Evolutionary conservation across 2,888 invertebrate genomes (phyloP).

Genomic region (Lomographa bimaculata): DNA sequence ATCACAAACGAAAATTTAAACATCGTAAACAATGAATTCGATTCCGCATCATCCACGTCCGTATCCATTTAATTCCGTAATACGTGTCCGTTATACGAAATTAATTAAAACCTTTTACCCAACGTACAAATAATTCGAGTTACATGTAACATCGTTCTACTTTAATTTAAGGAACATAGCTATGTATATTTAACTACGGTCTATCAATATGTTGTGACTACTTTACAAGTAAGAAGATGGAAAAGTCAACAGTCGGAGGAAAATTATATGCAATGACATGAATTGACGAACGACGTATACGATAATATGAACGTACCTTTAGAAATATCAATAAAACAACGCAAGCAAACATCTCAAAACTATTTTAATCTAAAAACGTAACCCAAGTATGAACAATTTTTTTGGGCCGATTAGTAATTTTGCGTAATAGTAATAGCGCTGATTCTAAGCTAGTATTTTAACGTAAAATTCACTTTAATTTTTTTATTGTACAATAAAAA

Average conservation of each 20-base stretch:
- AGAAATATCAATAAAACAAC: no score
- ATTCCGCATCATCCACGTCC: conserved; percentile 6
- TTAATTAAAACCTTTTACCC: conserved; percentile 28
- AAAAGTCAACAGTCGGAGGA: conserved; percentile 54
- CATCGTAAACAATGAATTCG: conserved; percentile 32
- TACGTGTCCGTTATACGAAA: no score
- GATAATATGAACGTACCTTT: no score
- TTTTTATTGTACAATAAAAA: no score
- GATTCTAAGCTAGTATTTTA: no score
- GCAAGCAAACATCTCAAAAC: no score
- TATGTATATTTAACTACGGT: conserved; percentile 68
- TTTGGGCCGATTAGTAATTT: no score
- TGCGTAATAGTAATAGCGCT: no score
- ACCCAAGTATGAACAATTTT: no score
- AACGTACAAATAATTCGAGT: conserved; percentile 43
- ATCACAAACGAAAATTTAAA: conserved; percentile 45
- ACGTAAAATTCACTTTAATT: no score
- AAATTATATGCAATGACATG: conserved; percentile 36
- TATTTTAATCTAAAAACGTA: no score
- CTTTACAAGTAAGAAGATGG: conserved; percentile 71
- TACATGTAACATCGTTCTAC: conserved; percentile 69
- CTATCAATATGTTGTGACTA: conserved; percentile 57
- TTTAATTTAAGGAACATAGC: conserved; percentile 67
- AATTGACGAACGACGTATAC: no score
- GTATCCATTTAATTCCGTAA: conserved; percentile 7